phyloP scores from a whole-genome alignment of 2,888 invertebrate species.

The Ceraclea dissimilis region DNA sequence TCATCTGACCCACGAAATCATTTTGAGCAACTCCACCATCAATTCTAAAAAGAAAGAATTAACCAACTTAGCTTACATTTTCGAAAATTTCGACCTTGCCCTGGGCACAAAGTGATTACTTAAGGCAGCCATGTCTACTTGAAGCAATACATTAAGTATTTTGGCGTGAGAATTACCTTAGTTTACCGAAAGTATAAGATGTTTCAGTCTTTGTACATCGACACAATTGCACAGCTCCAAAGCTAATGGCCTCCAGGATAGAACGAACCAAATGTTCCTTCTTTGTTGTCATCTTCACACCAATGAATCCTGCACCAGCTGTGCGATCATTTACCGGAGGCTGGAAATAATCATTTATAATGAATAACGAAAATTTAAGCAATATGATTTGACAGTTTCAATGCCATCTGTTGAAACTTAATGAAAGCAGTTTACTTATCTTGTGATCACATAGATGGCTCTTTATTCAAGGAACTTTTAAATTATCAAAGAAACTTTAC shows the following conservation, averaged over 20 bases:
- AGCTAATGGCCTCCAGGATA: slow-evolving; percentile 78
- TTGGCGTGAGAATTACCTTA: slow-evolving; percentile 52
- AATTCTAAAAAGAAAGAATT: slow-evolving; percentile 49
- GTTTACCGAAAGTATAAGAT: slow-evolving; percentile 46
- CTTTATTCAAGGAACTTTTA: background rate
- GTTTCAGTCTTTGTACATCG: slow-evolving; percentile 66
- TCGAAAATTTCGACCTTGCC: no score
- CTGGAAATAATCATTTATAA: slow-evolving; percentile 39
- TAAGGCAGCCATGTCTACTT: no score
- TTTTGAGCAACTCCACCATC: slow-evolving; percentile 97
- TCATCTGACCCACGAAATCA: slow-evolving; percentile 81
- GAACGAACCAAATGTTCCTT: slow-evolving; percentile 76
- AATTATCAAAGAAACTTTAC: background rate
- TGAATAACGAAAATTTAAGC: background rate
- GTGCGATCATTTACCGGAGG: slow-evolving; percentile 82
- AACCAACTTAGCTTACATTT: no score
- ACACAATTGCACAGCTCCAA: slow-evolving; percentile 70
- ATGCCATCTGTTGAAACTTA: background rate
- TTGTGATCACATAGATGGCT: background rate
- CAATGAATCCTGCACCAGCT: slow-evolving; percentile 79
- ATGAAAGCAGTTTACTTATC: background rate
- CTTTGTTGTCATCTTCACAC: slow-evolving; percentile 62
- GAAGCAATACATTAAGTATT: no score
- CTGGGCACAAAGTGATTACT: no score
- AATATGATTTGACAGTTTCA: no score